phyloP scores from a whole-genome alignment of 92 coral and sea anemone genomes.

The Actinostola sp. region DNA sequence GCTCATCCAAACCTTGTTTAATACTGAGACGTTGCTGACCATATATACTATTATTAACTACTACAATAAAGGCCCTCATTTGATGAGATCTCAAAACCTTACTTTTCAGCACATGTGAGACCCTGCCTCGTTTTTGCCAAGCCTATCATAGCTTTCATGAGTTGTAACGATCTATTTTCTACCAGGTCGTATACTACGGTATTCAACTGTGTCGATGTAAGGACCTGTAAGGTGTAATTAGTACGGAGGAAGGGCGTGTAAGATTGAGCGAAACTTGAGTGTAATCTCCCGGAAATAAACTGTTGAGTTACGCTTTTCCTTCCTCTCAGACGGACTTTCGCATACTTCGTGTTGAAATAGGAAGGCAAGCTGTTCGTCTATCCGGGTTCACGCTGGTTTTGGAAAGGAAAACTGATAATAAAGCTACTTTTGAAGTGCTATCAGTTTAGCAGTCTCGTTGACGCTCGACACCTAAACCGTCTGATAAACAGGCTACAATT shows the following conservation, averaged over 20 bases:
- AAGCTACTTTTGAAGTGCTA: background rate
- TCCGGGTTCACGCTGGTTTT: slow-evolving; percentile 13
- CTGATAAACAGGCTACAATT: too few species aligned
- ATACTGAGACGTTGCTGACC: too few species aligned
- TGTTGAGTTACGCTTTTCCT: slow-evolving; percentile 1
- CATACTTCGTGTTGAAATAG: background rate
- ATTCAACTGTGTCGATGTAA: too few species aligned
- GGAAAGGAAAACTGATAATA: background rate
- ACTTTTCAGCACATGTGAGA: background rate
- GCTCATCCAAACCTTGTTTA: too few species aligned
- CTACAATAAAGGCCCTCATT: too few species aligned
- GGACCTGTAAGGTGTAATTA: too few species aligned
- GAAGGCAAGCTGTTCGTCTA: background rate
- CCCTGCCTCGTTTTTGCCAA: background rate
- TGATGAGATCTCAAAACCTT: too few species aligned
- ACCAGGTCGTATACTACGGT: background rate
- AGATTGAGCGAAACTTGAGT: background rate
- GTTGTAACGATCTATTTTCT: slow-evolving; percentile 4
- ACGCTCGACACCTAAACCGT: too few species aligned
- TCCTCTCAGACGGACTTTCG: slow-evolving; percentile 4
- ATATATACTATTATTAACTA: too few species aligned
- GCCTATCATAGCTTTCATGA: background rate
- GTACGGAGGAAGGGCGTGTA: background rate
- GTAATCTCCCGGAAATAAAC: slow-evolving; percentile 14
- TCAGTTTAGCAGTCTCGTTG: background rate